Conservation (phyloP, 2,113 vertebrate genomes). For the Aramus guarauna region DNA sequence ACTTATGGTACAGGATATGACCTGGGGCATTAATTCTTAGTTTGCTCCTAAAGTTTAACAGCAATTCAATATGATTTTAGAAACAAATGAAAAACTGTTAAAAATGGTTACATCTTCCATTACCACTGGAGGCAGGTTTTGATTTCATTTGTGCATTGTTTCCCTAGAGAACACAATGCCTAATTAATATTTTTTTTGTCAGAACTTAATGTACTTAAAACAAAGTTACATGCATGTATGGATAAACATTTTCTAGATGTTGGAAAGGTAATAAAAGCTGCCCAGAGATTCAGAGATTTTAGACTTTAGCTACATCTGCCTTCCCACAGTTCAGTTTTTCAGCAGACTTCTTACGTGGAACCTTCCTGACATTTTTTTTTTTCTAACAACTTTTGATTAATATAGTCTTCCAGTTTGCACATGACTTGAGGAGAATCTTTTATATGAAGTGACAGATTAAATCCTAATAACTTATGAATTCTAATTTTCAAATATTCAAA, state of each 20-base stretch:
- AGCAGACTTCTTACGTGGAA: not conserved
- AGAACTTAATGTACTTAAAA: not conserved
- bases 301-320: not conserved
- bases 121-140: not conserved
- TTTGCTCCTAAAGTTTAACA: not conserved
- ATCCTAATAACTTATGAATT: not conserved
- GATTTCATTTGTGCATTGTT: not conserved
- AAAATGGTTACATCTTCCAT: not conserved
- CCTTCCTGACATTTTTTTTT: not conserved
- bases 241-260: not conserved
- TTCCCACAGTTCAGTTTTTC: not conserved
- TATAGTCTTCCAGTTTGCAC: not conserved
- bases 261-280: not conserved
- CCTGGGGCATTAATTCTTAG: not conserved
- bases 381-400: not conserved
- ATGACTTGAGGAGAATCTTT: not conserved
- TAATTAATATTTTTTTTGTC: not conserved
- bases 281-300: not conserved
- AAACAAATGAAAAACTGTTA: not conserved
- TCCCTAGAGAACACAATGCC: not conserved
- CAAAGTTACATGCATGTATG: not conserved
- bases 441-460: not conserved
- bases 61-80: not conserved
- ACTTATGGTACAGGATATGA: not conserved
- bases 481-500: not conserved